phyloP scores from a whole-genome alignment of 2,113 vertebrate genomes.

The Vimba vimba region DNA sequence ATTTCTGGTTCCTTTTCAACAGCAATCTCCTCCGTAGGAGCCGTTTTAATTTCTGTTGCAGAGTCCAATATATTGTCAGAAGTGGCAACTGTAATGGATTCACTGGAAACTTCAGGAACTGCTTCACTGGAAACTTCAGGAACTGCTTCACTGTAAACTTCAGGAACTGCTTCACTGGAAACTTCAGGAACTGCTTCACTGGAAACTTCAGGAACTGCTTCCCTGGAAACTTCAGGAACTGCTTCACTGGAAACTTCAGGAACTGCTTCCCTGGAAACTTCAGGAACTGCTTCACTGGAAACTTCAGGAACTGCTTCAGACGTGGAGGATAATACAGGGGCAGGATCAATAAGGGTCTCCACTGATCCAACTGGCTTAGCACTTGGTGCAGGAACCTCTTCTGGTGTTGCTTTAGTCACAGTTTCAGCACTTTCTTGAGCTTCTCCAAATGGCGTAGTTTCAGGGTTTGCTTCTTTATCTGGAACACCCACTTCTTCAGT shows the following conservation, averaged over 20 bases:
- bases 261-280: too few relatives aligned
- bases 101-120: slow-evolving; percentile 17
- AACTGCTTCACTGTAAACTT: too few relatives aligned
- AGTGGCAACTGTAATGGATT: neutral
- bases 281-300: neutral
- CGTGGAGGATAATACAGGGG: slow-evolving; percentile 43
- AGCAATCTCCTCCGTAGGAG: slow-evolving; percentile 29
- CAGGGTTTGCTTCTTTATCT: neutral
- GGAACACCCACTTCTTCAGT: slow-evolving; percentile 15
- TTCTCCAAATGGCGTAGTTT: neutral
- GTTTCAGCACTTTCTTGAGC: slow-evolving; percentile 20
- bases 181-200: slow-evolving; percentile 7
- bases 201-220: too few relatives aligned
- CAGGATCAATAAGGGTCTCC: slow-evolving; percentile 54
- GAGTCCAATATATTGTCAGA: slow-evolving; percentile 20
- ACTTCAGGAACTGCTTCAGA: slow-evolving; percentile 6
- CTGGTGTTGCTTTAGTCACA: slow-evolving; percentile 10
- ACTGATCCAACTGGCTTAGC: neutral
- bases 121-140: neutral
- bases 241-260: too few relatives aligned
- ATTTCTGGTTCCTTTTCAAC: slow-evolving; percentile 34
- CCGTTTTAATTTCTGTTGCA: slow-evolving; percentile 26
- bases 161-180: too few relatives aligned
- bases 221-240: too few relatives aligned
- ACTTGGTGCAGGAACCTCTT: neutral